Base-by-base conservation (phyloP, 2,797 vertebrate species). In the Labroides dimidiatus region DNA sequence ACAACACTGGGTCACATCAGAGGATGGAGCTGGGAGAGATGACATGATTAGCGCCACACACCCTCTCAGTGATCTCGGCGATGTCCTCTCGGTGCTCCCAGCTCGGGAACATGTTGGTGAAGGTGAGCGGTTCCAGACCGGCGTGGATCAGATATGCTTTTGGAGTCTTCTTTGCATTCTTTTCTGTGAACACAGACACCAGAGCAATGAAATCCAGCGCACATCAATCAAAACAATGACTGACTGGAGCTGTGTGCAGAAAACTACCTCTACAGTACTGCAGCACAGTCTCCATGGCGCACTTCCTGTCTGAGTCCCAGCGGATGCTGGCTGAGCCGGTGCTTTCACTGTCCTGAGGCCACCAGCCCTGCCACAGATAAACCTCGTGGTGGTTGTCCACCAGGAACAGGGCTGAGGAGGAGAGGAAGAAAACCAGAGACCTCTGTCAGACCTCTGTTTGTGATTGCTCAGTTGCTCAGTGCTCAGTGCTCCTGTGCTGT, bases 301-400 rank as follows among this genome's bases (percentile, higher is more conserved):
- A 94, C 89, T 98, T 98, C 57, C 96, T 92, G 91, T 98, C 97
- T 0, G 94, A 91, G 67, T 97, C 96, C 97, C 97, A 99, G 84
- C 96, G 95, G 62, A 97, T 96, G n/a, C 90, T 93, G 51, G 97
- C 96, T 0, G 96, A 98, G 45, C 97, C 97, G 0, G 96, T 90
- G 12, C 95, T 96, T 85, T 96, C 95, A 17, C 94, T 95, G 87
- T 97, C 96, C 8, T 93, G 92, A 49, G 96, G 96, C 96, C 96
- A 97, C 96, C 97, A 98, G 80, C 97, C 97, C 88, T 98, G 96
- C 97, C 97, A 98, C 79, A 99, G 93, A 88, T 98, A 98, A 8
- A 98, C 96, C 92, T 99, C 96, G 0, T 98, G 96, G 89, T 96
- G 96, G 88, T 98, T 99, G 93, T 98, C 97, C 70, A 98, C 96